Conservation (phyloP, 2,797 vertebrate genomes). For the Labeo calbasu region DNA sequence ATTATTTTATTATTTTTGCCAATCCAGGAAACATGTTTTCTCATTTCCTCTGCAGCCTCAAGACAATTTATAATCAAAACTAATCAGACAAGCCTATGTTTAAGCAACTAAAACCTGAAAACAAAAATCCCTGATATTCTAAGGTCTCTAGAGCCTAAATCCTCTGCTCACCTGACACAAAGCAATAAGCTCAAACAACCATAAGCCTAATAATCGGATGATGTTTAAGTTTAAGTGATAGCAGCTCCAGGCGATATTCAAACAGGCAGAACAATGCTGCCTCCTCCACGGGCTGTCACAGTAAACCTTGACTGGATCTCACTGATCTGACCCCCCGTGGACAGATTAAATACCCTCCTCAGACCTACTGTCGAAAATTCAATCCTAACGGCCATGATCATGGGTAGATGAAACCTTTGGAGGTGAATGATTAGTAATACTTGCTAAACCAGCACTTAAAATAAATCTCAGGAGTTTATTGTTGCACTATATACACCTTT, state of each 20-base stretch:
- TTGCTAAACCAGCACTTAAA: not conserved
- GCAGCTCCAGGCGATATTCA: conserved; percentile 81
- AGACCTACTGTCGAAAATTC: conserved; percentile 82
- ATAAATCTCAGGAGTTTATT: not conserved
- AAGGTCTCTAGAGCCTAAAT: conserved; percentile 53
- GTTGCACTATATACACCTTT: not conserved
- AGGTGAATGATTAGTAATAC: not conserved
- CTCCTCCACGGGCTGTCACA: conserved; percentile 84
- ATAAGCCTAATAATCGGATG: conserved; percentile 89
- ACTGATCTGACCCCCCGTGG: conserved; percentile 70
- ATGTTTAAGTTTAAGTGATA: conserved; percentile 82
- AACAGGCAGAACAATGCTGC: conserved; percentile 81
- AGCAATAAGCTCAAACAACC: conserved; percentile 83
- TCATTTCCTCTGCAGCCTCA: conserved; percentile 39
- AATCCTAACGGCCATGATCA: conserved; percentile 77
- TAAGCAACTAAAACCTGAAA: conserved; percentile 45
- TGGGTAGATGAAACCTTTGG: not conserved
- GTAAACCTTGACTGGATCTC: conserved; percentile 47
- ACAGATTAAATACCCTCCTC: conserved; percentile 78
- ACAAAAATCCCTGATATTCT: conserved; percentile 49
- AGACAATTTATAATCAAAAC: conserved; percentile 49
- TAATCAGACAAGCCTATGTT: conserved; percentile 50
- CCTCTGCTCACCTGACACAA: conserved; percentile 83
- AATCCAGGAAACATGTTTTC: conserved; percentile 12
- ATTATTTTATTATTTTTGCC: not conserved